phyloP scores from a whole-genome alignment of 2,888 invertebrate species.

The Mesochorus sp. region DNA sequence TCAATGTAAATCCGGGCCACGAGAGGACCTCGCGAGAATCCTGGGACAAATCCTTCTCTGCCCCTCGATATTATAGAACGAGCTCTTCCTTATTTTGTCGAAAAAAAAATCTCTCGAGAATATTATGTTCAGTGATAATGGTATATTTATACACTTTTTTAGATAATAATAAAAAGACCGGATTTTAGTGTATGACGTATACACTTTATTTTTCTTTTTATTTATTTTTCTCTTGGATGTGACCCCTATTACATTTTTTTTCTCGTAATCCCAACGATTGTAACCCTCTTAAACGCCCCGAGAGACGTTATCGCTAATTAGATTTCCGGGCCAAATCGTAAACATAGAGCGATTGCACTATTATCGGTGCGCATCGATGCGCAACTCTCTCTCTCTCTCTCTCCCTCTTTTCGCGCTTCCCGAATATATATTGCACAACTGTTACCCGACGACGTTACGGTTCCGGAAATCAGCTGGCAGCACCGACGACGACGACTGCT shows the following conservation, averaged over 20 bases:
- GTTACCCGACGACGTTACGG: background rate
- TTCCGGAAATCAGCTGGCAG: too few relatives aligned
- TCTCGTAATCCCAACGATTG: background rate
- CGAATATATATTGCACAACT: conserved; percentile 9
- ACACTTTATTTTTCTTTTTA: too few relatives aligned
- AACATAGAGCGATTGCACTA: conserved; percentile 40
- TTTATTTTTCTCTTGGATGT: too few relatives aligned
- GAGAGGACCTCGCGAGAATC: background rate
- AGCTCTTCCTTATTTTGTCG: background rate
- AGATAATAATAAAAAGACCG: too few relatives aligned
- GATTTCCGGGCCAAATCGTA: conserved; percentile 60
- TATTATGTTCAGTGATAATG: background rate
- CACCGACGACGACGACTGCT: background rate
- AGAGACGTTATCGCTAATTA: conserved; percentile 46
- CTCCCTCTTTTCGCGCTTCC: background rate
- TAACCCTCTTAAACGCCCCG: background rate
- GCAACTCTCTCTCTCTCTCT: conserved; percentile 8
- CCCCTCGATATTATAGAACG: background rate
- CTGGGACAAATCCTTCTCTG: background rate
- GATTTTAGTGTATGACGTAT: too few relatives aligned
- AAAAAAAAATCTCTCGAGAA: background rate
- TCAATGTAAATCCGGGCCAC: background rate
- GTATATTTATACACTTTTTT: background rate
- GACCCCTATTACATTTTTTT: too few relatives aligned
- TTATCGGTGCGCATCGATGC: conserved; percentile 42